These are phyloP conservation scores for Chloroceryle amazona DNA, from an alignment of 2,797 vertebrate genomes.

Conservation along the genomic window DNA sequence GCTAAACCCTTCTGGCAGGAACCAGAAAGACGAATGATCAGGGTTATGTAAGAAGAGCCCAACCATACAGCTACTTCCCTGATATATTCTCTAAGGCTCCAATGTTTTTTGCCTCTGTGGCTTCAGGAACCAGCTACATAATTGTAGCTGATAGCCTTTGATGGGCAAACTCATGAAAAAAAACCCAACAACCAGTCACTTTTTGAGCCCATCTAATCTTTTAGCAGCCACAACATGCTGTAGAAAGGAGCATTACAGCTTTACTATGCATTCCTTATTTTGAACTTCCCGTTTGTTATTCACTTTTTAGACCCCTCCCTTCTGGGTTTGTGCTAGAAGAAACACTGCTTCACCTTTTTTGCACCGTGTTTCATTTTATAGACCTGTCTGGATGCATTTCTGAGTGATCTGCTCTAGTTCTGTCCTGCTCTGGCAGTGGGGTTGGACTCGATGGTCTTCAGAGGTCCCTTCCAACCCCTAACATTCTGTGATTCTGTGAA, in stretches of 20 bases:
- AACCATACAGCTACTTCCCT: background rate
- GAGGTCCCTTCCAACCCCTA: too few relatives aligned
- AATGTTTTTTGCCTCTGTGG: background rate
- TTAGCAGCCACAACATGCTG: background rate
- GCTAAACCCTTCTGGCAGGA: background rate
- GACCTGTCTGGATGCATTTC: background rate
- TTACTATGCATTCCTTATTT: background rate
- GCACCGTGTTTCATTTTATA: background rate
- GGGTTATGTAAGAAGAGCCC: background rate
- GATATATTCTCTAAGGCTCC: background rate
- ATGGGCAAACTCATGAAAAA: background rate
- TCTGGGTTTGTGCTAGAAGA: background rate
- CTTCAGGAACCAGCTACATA: background rate
- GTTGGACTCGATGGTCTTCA: too few relatives aligned
- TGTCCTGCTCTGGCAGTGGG: too few relatives aligned
- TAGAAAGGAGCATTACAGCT: background rate
- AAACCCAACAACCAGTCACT: background rate
- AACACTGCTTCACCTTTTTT: background rate
- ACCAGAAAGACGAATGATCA: background rate
- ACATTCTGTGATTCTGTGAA: background rate
- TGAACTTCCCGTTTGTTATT: background rate
- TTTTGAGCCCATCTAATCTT: background rate
- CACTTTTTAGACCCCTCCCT: background rate
- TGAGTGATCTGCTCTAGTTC: too few relatives aligned
- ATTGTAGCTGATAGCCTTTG: background rate